Evolutionary conservation across 2,797 vertebrate species (phyloP), one percentile per base, ranked within the genome.

Genomic region (Chelidonichthys spinosus): DNA sequence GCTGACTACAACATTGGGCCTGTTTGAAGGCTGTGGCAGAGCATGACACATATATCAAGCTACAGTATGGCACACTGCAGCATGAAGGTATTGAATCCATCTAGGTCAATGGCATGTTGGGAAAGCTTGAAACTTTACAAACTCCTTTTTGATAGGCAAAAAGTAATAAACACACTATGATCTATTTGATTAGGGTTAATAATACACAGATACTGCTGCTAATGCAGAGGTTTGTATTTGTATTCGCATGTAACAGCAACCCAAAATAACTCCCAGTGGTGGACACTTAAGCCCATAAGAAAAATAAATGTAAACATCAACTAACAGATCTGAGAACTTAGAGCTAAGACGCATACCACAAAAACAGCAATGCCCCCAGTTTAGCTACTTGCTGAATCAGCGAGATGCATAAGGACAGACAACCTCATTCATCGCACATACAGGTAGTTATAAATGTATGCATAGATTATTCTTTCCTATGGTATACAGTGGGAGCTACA

Each of bases 1-100:
- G 25, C 43, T 36, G 9, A 66, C 35, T 71, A 88, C 74, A 88
- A 83, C 76, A 50, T 43, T 42, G 3, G 2, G 32, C 40, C 62
- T 79, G 72, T 75, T 69, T 37, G 44, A 54, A 49, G 25, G 32
- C 11, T 44, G 58, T 0, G 6, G 58, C 4, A 56, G 59, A 72
- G 46, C 43, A 56, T 69, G 33, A 84, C 76, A 74, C 39, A 6
- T 37, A 35, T 42, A 33, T 60, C 10, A 59, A 33, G 13, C 61
- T 33, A 4, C 11, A 62, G 9, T 8, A 13, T 7, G 65, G 54
- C n/a, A 56, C 55, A 37, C 0, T 47, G 63, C 13, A 43, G 36
- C 63, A 49, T n/a, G 40, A 13, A 67, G 7, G 4, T 18, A 71
- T 2, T 52, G 39, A 69, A 2, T 52, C 11, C 37, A 49, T 50